A percentile compares a stretch with the other conserved stretches of the same genome.
Evolutionary conservation across 2,797 vertebrate genomes (phyloP).

Genomic region (Bradypus variegatus): DNA sequence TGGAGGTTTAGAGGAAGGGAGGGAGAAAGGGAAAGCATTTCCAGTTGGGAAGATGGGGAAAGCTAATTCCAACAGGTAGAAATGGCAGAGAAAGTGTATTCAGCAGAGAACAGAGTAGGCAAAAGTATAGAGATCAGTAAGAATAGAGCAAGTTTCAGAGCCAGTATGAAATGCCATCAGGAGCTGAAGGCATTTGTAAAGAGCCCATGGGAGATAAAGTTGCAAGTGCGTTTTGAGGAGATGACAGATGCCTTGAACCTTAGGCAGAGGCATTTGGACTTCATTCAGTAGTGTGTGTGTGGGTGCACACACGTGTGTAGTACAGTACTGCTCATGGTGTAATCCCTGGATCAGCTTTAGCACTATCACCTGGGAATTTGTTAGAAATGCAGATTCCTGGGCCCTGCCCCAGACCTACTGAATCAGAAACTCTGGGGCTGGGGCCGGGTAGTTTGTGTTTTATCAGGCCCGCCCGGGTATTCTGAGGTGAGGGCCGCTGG

Average conservation of each 20-base stretch:
- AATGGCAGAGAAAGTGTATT: background rate
- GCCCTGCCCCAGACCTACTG: background rate
- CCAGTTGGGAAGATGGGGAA: fast-evolving
- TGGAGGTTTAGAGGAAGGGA: background rate
- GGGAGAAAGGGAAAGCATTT: background rate
- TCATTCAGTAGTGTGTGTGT: too few species aligned
- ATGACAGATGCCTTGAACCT: background rate
- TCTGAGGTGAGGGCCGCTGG: background rate
- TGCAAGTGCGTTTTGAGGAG: background rate
- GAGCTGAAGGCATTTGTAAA: background rate
- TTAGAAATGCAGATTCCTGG: background rate
- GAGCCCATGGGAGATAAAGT: background rate
- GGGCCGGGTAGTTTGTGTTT: background rate
- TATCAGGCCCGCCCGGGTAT: background rate
- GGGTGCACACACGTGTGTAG: too few species aligned
- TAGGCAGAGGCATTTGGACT: background rate
- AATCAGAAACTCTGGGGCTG: background rate
- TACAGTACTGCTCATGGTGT: background rate
- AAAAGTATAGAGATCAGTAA: background rate
- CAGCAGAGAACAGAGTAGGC: background rate
- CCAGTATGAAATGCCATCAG: background rate
- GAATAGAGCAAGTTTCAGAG: background rate
- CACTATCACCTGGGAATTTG: background rate
- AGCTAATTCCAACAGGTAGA: background rate
- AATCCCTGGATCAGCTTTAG: background rate